phyloP scores from a whole-genome alignment of 92 coral and sea anemone species.

The Paragorgia papillata region DNA sequence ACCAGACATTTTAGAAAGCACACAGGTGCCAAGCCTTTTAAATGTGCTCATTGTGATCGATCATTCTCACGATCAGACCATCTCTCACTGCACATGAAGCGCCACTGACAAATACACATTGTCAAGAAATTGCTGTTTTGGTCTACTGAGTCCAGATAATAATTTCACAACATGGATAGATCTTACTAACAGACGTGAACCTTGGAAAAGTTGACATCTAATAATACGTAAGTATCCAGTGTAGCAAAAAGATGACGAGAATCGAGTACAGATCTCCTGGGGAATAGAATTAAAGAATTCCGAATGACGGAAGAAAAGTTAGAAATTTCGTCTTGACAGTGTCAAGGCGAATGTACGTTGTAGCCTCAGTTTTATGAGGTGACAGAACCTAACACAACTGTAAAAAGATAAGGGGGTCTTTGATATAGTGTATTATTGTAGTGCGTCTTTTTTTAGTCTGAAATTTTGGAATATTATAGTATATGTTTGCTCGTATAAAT shows the following conservation, averaged over 20 bases:
- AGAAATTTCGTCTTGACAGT: neutral
- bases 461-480: too few relatives aligned
- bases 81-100: constrained; percentile 98
- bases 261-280: neutral
- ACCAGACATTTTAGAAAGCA: constrained; percentile 99
- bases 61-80: constrained; percentile 99
- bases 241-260: neutral
- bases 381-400: too few relatives aligned
- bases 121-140: neutral
- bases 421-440: too few relatives aligned
- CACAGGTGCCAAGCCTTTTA: constrained; percentile 98
- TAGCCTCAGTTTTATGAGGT: neutral
- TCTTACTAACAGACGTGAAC: neutral
- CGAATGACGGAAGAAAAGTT: neutral
- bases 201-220: too few relatives aligned
- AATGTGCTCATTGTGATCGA: constrained; percentile 95
- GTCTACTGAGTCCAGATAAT: neutral
- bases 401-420: too few relatives aligned
- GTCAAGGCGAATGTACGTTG: neutral
- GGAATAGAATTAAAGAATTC: neutral
- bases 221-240: too few relatives aligned
- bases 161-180: neutral
- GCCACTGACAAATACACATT: constrained; percentile 63
- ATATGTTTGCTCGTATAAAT: too few relatives aligned
- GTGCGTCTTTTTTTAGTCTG: too few relatives aligned